Base-by-base conservation (phyloP, 2,797 vertebrate species). In the Chromobotia macracanthus region DNA sequence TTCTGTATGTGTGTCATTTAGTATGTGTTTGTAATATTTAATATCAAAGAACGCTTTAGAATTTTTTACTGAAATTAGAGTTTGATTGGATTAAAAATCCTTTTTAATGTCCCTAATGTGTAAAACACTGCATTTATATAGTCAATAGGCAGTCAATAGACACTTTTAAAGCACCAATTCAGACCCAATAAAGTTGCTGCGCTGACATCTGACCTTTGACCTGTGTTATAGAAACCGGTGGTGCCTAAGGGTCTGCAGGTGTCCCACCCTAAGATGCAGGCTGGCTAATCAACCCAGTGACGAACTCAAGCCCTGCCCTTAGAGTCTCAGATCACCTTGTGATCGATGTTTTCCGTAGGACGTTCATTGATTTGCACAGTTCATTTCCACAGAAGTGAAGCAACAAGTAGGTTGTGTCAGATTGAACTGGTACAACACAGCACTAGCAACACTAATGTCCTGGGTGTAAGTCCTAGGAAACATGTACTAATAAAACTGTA, bases 281-380 rank as follows among this genome's bases (percentile, higher is more conserved):
- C 56, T 99, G 98, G 98, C 82, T 99, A 19, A 99, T 99, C 83
- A 89, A 94, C 80, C 98, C 97, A 0, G 84, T 96, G 96, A 96
- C n/a, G 80, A 80, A 21, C 15, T 66, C n/a, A 1, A 1, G 0
- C 0, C 0, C 0, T 12, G 97, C 92, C 92, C 98, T 60, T 99
- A 0, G 98, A 99, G 90, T 96, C 97, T 0, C 97, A 99, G 91
- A 99, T 99, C 86, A 99, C 98, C 82, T 98, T 97, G 98, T 99
- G 89, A 95, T 95, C 87, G 8, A 53, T 16, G 23, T 35, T 58
- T 48, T 28, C 44, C 63, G 11, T 13, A 23, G 41, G 19, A 61
- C 60, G 18, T 28, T 53, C 51, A 53, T 53, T 31, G 46, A 61
- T 48, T 61, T 28, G 38, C 4, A 21, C 23, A 31, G 61, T 23